Evolutionary conservation across 2,888 invertebrate species (phyloP).

Genomic region (Ptychoptera albimana): DNA sequence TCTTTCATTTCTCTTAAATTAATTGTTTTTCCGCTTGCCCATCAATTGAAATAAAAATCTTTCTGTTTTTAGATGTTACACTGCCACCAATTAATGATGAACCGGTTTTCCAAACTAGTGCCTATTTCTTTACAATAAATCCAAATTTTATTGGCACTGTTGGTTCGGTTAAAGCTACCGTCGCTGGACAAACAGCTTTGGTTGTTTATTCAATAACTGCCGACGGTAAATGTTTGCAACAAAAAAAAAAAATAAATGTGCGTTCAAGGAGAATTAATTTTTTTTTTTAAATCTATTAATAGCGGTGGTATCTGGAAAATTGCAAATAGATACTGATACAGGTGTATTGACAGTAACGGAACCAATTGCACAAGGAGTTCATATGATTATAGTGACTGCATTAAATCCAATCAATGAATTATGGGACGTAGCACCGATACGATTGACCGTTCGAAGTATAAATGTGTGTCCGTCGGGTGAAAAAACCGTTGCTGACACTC

Average conservation of each 20-base stretch:
- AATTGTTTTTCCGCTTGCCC: too few relatives aligned
- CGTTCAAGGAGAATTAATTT: neutral
- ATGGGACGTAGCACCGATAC: slow-evolving; percentile 8
- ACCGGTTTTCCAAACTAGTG: slow-evolving; percentile 10
- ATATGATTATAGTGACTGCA: slow-evolving; percentile 14
- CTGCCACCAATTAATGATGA: neutral
- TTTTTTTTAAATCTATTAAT: neutral
- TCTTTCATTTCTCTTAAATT: too few relatives aligned
- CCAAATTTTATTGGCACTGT: slow-evolving; percentile 13
- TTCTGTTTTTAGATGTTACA: neutral
- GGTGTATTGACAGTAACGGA: slow-evolving; percentile 14
- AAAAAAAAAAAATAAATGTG: neutral
- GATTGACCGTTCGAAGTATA: slow-evolving; percentile 11
- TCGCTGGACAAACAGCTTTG: slow-evolving; percentile 6
- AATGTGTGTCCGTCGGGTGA: slow-evolving; percentile 12
- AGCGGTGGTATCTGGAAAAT: too few relatives aligned
- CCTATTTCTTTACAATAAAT: slow-evolving; percentile 9
- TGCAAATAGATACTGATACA: slow-evolving; percentile 9
- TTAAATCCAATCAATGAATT: slow-evolving; percentile 10
- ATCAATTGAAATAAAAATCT: too few relatives aligned
- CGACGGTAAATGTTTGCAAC: too few relatives aligned
- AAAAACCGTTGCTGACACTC: slow-evolving; percentile 12
- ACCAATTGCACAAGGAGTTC: slow-evolving; percentile 12
- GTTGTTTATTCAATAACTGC: slow-evolving; percentile 11
- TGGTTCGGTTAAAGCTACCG: slow-evolving; percentile 12